These are phyloP conservation scores for Plagodis pulveraria DNA, from an alignment of 2,888 invertebrate species.

Conservation along the genomic window DNA sequence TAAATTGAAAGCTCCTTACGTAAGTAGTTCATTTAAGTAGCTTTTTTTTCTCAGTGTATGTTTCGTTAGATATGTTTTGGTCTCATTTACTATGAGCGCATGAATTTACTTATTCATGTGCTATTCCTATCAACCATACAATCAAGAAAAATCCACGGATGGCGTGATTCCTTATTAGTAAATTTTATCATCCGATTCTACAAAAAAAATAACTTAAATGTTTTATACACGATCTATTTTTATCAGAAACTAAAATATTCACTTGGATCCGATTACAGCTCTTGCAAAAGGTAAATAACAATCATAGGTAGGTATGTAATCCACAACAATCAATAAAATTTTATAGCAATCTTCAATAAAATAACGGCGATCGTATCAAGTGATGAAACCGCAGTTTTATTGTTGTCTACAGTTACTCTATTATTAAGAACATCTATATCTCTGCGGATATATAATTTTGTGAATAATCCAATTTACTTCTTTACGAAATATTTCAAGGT, in stretches of 20 bases:
- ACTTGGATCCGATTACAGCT: conserved; percentile 1
- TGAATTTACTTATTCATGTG: too few relatives aligned
- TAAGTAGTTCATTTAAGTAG: too few relatives aligned
- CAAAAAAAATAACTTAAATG: too few relatives aligned
- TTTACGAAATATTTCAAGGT: conserved; percentile 24
- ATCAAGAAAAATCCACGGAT: too few relatives aligned
- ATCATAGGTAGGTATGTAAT: conserved; percentile 1
- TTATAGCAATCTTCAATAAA: conserved; percentile 21
- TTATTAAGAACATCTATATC: conserved; percentile 25
- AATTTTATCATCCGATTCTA: too few relatives aligned
- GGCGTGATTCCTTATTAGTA: too few relatives aligned
- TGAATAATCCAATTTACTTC: conserved; percentile 20
- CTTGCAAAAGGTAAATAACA: conserved; percentile 4
- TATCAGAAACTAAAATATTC: neutral
- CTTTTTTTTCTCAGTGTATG: too few relatives aligned
- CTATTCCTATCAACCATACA: too few relatives aligned
- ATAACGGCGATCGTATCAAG: conserved; percentile 17
- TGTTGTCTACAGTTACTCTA: conserved; percentile 26
- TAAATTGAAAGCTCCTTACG: too few relatives aligned
- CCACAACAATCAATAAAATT: conserved; percentile 18
- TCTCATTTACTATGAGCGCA: too few relatives aligned
- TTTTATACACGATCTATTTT: neutral
- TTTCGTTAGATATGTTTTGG: too few relatives aligned
- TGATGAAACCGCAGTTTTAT: conserved; percentile 30
- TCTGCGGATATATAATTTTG: conserved; percentile 18